Evolutionary conservation across 1,140 invertebrate genomes (phyloP).

Genomic region (Elymnias hypermnestra): DNA sequence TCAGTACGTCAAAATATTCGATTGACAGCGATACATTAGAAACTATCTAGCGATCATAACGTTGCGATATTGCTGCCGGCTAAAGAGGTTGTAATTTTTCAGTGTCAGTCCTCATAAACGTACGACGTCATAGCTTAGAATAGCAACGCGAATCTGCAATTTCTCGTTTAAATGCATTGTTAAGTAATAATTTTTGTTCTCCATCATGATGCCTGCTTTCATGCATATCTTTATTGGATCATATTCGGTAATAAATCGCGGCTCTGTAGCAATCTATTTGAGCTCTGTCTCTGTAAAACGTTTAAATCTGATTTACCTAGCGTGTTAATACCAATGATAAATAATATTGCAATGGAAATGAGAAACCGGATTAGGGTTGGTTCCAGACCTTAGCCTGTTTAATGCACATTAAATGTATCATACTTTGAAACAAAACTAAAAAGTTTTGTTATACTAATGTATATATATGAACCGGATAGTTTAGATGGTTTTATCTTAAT

Average conservation of each 20-base stretch:
- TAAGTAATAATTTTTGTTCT: conserved; percentile 7
- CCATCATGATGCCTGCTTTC: conserved; percentile 3
- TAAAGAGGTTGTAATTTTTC: conserved; percentile 56
- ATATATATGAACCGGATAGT: too few relatives aligned
- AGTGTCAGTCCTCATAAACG: conserved; percentile 59
- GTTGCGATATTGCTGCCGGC: conserved; percentile 31
- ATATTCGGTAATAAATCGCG: conserved; percentile 7
- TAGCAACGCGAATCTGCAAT: conserved; percentile 9
- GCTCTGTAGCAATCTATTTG: conserved; percentile 2
- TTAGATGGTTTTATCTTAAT: too few relatives aligned
- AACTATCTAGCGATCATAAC: conserved; percentile 57
- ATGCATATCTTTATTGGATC: conserved; percentile 10
- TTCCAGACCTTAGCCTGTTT: not conserved
- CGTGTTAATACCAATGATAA: conserved; percentile 7
- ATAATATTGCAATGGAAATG: conserved; percentile 2
- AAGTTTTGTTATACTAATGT: too few relatives aligned
- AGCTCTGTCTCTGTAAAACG: conserved; percentile 5
- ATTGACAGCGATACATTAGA: conserved; percentile 69
- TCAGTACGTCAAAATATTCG: conserved; percentile 59
- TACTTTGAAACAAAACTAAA: too few relatives aligned
- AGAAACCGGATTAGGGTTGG: conserved; percentile 1
- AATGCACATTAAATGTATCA: too few relatives aligned
- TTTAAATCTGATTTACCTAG: conserved; percentile 4
- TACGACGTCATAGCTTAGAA: conserved; percentile 51
- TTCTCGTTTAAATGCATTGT: conserved; percentile 4